These are phyloP conservation scores for Tonatia bakeri DNA, from an alignment of 2,113 vertebrate genomes.

Conservation along the genomic window DNA sequence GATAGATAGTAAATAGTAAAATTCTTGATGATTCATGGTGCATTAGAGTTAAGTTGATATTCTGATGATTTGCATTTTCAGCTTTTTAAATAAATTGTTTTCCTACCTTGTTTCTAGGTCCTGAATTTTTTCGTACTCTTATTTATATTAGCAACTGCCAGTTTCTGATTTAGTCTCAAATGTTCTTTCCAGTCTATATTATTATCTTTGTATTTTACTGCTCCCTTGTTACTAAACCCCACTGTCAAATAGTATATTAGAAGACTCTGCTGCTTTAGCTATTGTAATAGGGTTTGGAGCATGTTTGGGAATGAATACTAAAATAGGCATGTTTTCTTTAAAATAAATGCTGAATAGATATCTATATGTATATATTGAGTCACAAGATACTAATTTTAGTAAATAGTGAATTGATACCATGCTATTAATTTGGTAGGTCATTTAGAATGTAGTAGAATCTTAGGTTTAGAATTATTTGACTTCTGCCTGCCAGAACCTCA, in stretches of 20 bases:
- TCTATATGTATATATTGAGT: not conserved
- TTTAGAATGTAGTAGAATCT: not conserved
- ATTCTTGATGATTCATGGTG: not conserved
- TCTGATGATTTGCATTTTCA: conserved; percentile 28
- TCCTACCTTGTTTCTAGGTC: not conserved
- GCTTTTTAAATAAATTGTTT: not conserved
- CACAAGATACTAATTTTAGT: not conserved
- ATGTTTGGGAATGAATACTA: not conserved
- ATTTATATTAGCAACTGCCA: not conserved
- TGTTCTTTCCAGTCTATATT: not conserved
- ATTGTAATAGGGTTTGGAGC: not conserved
- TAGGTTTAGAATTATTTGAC: conserved; percentile 33
- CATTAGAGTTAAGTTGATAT: not conserved
- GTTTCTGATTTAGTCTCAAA: not conserved
- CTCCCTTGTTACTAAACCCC: not conserved
- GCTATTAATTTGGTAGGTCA: not conserved
- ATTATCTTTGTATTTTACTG: not conserved
- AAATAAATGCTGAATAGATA: not conserved
- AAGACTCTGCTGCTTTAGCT: not conserved
- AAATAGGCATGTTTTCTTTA: not conserved
- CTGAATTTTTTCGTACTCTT: not conserved
- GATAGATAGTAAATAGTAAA: not conserved
- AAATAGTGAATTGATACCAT: not conserved
- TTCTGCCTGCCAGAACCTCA: conserved; percentile 27
- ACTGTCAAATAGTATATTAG: not conserved